Percentiles rank a stretch among this genome's conserved stretches.
Conservation (phyloP, 2,113 vertebrate genomes). For the Osmerus mordax region DNA sequence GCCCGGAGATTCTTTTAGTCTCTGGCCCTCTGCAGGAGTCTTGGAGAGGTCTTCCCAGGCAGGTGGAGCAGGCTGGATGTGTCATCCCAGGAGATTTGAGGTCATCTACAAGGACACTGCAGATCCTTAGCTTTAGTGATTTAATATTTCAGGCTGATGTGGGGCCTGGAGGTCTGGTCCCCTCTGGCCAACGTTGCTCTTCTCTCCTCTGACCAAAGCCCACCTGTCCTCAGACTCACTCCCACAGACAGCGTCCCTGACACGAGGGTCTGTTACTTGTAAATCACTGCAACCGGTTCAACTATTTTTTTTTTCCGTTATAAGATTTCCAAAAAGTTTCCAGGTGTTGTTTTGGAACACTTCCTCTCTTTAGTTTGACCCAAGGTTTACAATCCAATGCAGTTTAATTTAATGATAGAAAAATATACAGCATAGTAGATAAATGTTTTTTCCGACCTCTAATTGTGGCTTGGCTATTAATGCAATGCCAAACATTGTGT, state of each 20-base stretch:
- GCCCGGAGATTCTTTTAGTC: background rate
- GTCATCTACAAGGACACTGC: slow-evolving; percentile 9
- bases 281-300: slow-evolving; percentile 36
- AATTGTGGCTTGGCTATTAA: slow-evolving; percentile 35
- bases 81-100: background rate
- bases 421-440: slow-evolving; percentile 34
- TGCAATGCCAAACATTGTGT: slow-evolving; percentile 35
- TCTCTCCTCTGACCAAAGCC: background rate
- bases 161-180: slow-evolving; percentile 3
- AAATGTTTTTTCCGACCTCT: slow-evolving; percentile 43
- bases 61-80: background rate
- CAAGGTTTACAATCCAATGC: slow-evolving; percentile 39
- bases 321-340: slow-evolving; percentile 8
- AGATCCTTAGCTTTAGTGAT: background rate
- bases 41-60: background rate
- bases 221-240: background rate
- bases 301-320: slow-evolving; percentile 32
- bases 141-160: background rate
- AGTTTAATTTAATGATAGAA: slow-evolving; percentile 36
- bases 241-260: slow-evolving; percentile 7
- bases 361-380: slow-evolving; percentile 28
- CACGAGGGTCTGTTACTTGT: slow-evolving; percentile 10
- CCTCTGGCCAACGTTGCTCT: background rate
- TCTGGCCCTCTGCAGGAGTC: background rate
- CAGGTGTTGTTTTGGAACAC: slow-evolving; percentile 22